Conservation (phyloP, 2,888 invertebrate genomes). For the Luffia ferchaultella region DNA sequence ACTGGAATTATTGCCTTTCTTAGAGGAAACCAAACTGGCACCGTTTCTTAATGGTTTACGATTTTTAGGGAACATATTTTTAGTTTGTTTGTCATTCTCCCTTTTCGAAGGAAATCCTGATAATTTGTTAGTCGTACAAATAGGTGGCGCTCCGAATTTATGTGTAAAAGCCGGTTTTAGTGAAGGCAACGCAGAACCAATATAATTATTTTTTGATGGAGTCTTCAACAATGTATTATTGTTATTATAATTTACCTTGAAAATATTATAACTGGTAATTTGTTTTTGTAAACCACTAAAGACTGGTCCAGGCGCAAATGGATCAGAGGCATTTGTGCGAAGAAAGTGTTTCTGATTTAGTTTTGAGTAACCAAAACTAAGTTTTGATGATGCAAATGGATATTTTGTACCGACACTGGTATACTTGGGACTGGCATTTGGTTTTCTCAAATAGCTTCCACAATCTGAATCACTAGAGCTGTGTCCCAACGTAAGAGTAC, state of each 20-base stretch:
- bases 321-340: slow-evolving; percentile 44
- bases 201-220: slow-evolving; percentile 34
- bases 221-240: slow-evolving; percentile 51
- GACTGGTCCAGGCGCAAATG: slow-evolving; percentile 59
- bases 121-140: slow-evolving; percentile 32
- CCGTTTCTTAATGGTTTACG: slow-evolving; percentile 35
- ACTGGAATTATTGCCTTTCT: slow-evolving; percentile 36
- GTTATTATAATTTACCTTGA: slow-evolving; percentile 53
- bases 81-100: slow-evolving; percentile 32
- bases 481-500: slow-evolving; percentile 64
- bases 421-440: slow-evolving; percentile 51
- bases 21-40: slow-evolving; percentile 23
- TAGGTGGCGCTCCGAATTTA: slow-evolving; percentile 54
- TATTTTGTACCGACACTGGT: slow-evolving; percentile 52
- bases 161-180: slow-evolving; percentile 52
- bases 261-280: slow-evolving; percentile 49
- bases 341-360: slow-evolving; percentile 40
- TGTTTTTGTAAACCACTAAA: slow-evolving; percentile 56
- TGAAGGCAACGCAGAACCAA: slow-evolving; percentile 39
- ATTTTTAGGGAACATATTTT: slow-evolving; percentile 41
- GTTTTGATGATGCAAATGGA: slow-evolving; percentile 43
- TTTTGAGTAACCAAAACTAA: slow-evolving; percentile 46
- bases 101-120: slow-evolving; percentile 27
- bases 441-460: slow-evolving; percentile 46
- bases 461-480: slow-evolving; percentile 62